phyloP scores from a whole-genome alignment of 2,888 invertebrate genomes.

The Ecdyonurus torrentis region DNA sequence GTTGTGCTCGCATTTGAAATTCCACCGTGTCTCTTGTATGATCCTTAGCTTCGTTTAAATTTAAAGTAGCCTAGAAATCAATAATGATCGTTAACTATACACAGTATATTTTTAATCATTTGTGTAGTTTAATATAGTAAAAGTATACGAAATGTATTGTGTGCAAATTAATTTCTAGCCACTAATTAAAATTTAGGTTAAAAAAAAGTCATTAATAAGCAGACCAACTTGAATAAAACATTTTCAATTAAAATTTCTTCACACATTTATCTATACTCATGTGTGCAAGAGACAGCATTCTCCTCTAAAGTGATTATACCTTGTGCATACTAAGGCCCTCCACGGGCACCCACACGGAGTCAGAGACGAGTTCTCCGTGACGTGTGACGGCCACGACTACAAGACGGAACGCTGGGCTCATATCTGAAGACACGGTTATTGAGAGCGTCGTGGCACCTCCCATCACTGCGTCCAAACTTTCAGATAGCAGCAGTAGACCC shows the following conservation, averaged over 20 bases:
- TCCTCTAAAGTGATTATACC: no score
- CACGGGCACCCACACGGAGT: conserved; percentile 33
- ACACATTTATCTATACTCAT: no score
- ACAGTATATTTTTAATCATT: conserved; percentile 2
- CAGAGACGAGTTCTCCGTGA: conserved; percentile 31
- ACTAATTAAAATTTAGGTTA: background rate
- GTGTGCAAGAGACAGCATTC: no score
- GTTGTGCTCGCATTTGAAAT: conserved; percentile 29
- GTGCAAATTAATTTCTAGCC: background rate
- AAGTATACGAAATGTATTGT: background rate
- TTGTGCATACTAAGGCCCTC: conserved; percentile 30
- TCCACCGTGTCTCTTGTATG: conserved; percentile 34
- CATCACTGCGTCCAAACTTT: conserved; percentile 17
- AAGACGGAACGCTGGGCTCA: conserved; percentile 35
- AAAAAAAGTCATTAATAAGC: background rate
- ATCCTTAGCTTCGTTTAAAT: conserved; percentile 36
- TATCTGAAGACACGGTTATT: conserved; percentile 32
- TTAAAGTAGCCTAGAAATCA: conserved; percentile 27
- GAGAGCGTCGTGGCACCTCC: conserved; percentile 27
- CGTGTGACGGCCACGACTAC: conserved; percentile 30
- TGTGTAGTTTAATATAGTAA: no score
- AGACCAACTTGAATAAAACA: no score
- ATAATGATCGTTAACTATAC: no score
- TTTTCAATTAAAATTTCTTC: no score
- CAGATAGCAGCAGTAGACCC: conserved; percentile 29